A percentile compares a stretch with the other conserved stretches of the same genome.
phyloP scores from a whole-genome alignment of 2,888 invertebrate genomes.

The Orchestes rusci region DNA sequence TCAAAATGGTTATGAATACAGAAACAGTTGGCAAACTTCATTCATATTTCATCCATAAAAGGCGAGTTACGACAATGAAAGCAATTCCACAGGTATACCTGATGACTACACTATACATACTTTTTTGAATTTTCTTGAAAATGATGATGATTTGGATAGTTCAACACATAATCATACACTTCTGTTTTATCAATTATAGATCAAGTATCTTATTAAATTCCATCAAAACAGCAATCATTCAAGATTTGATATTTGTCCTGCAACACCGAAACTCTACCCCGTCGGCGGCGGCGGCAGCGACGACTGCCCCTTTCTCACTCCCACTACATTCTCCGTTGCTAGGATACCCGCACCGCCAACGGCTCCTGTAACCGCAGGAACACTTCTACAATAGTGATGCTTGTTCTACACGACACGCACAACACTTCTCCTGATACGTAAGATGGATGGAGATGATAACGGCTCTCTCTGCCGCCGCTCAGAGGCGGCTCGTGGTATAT shows the following conservation, averaged over 20 bases:
- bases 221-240: too few relatives aligned
- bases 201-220: not conserved
- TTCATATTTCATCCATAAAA: too few relatives aligned
- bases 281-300: slow-evolving; percentile 29
- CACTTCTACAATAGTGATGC: slow-evolving; percentile 46
- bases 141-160: too few relatives aligned
- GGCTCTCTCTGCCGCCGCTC: slow-evolving; percentile 25
- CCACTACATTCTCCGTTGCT: slow-evolving; percentile 36
- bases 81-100: too few relatives aligned
- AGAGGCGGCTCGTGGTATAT: slow-evolving; percentile 22
- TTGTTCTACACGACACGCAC: slow-evolving; percentile 46
- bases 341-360: slow-evolving; percentile 43
- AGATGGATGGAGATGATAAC: slow-evolving; percentile 43
- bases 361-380: slow-evolving; percentile 44
- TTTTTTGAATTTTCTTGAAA: too few relatives aligned
- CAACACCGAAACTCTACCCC: slow-evolving; percentile 6
- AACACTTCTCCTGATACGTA: slow-evolving; percentile 37
- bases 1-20: slow-evolving; percentile 7
- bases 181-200: not conserved
- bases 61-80: too few relatives aligned
- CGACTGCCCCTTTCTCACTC: slow-evolving; percentile 24
- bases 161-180: too few relatives aligned
- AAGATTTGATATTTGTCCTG: slow-evolving; percentile 6
- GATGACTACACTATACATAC: too few relatives aligned
- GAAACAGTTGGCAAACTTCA: not conserved